Base-by-base conservation (phyloP, 1,140 invertebrate genomes). In the Platyura marginata region DNA sequence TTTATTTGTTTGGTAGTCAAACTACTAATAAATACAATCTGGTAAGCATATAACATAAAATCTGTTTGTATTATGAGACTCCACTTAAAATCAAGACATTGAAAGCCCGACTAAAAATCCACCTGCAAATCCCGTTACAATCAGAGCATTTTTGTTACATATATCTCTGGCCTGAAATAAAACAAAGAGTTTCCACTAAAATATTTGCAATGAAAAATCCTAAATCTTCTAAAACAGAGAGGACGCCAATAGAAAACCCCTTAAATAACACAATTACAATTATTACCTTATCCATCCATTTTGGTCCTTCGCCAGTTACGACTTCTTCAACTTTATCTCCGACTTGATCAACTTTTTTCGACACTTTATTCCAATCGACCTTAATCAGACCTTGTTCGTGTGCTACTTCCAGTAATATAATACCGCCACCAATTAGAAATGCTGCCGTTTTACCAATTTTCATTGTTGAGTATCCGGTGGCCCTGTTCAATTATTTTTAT, bases 361-460 rank as follows among this genome's bases (percentile, higher is more conserved):
- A 77, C 16, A 94, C 68, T 65, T 83, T 80, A 44, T 79, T 78
- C 89, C 89, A 93, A 62, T 94, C 83, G 42, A 88, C 73, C 52
- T 86, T 84, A 37, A 95, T 80, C 49, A 91, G 91, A n/a, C 88
- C 90, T 55, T 89, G 79, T 54, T 92, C 81, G 46, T 83, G 79
- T 2, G 89, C 90, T 50, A 94, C 71, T 67, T 94, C 86, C 42
- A 95, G 57, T 50, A 93, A 66, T 49, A 95, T 80, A 25, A 94
- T 79, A 46, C 85, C 80, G 43, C 87, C 82, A 45, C 90, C 91
- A 46, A 93, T 61, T 9, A 86, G 82, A 43, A 87, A 76, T 8
- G 89, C 90, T 37, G 85, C 84, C 45, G 82, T 67, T 71, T 91
- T 93, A 8, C 89, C 88, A 49, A 93, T 75, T 72, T 92, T 91